phyloP scores from a whole-genome alignment of 2,113 vertebrate genomes.

The Phyllostomus discolor region DNA sequence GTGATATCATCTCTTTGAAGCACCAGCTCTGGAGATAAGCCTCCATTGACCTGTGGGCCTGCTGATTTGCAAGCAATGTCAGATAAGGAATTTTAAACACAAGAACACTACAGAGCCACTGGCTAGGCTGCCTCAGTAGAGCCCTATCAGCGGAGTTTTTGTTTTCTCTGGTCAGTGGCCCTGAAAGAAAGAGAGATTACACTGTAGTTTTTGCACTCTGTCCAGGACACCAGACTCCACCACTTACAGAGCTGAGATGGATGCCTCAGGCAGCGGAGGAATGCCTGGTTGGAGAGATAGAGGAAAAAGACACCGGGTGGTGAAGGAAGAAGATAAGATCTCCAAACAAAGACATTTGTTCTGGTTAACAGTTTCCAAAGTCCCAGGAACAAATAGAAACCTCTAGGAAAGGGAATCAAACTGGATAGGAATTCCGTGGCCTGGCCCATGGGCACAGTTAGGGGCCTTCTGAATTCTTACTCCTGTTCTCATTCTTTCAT shows the following conservation, averaged over 20 bases:
- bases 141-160: neutral
- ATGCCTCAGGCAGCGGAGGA: neutral
- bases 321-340: constrained; percentile 59
- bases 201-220: constrained; percentile 35
- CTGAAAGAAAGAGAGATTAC: constrained; percentile 59
- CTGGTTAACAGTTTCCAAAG: constrained; percentile 2
- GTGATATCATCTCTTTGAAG: constrained; percentile 53
- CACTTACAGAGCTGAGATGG: neutral
- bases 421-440: neutral
- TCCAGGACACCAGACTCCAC: constrained; percentile 21
- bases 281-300: constrained; percentile 23
- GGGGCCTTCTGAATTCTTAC: neutral
- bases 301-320: neutral
- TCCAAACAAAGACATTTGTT: constrained; percentile 34
- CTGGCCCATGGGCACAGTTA: neutral
- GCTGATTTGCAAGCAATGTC: constrained; percentile 36
- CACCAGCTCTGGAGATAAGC: constrained; percentile 56
- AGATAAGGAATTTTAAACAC: constrained; percentile 69
- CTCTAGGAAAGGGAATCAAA: neutral
- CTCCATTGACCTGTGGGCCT: neutral
- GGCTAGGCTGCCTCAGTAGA: constrained; percentile 30
- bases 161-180: constrained; percentile 54
- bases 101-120: constrained; percentile 29
- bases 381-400: constrained; percentile 28
- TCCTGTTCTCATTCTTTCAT: neutral